These are phyloP conservation scores for Platysternon megacephalum DNA, from an alignment of 2,113 vertebrate species.

Conservation along the genomic window DNA sequence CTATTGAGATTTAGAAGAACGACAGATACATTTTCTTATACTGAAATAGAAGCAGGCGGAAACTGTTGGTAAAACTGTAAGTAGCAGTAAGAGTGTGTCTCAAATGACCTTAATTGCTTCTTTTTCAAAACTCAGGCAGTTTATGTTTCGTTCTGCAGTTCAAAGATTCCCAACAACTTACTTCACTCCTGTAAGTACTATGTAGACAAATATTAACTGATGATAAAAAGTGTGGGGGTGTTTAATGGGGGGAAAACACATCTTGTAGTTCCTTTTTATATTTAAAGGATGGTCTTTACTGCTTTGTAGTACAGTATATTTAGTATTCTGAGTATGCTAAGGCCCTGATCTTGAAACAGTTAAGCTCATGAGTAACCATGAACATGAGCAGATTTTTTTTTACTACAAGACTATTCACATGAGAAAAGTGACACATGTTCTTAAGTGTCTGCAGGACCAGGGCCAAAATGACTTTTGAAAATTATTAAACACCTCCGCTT, in stretches of 20 bases:
- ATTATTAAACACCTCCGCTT: background rate
- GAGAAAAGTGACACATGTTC: background rate
- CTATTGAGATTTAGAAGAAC: background rate
- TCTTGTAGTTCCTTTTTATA: background rate
- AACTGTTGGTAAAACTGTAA: background rate
- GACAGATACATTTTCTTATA: background rate
- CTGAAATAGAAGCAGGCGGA: background rate
- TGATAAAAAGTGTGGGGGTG: constrained; percentile 13
- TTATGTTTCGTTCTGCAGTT: constrained; percentile 82
- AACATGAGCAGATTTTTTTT: background rate
- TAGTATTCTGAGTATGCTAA: background rate
- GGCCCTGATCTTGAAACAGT: background rate
- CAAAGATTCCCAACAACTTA: constrained; percentile 74
- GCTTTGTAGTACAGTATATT: background rate
- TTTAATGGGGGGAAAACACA: background rate
- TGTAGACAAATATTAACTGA: constrained; percentile 16
- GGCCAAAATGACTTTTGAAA: background rate
- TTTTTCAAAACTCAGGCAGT: constrained; percentile 69
- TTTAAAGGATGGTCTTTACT: background rate
- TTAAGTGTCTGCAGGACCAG: background rate
- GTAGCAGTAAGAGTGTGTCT: background rate
- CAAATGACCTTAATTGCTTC: background rate
- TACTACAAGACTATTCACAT: background rate
- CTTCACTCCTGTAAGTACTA: constrained; percentile 84
- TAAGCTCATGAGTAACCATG: background rate